phyloP scores from a whole-genome alignment of 2,113 vertebrate genomes.

The Pelodiscus sinensis region DNA sequence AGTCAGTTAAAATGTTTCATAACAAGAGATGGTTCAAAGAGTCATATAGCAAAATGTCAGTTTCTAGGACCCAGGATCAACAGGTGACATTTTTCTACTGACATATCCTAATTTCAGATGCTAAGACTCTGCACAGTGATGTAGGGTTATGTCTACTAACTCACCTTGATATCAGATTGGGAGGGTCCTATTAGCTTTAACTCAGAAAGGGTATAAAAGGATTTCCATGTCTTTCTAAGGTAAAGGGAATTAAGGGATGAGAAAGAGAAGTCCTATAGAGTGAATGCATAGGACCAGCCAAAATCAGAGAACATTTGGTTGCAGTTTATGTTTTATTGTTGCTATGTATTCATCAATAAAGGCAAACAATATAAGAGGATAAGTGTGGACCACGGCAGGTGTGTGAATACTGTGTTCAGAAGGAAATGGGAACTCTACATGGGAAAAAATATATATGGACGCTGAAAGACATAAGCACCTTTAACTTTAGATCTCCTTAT shows the following conservation, averaged over 20 bases:
- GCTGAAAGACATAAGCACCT: conserved; percentile 31
- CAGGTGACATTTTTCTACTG: neutral
- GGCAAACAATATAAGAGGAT: neutral
- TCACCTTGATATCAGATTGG: neutral
- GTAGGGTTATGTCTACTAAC: neutral
- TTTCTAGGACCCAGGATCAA: neutral
- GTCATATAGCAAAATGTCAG: neutral
- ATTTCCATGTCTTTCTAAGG: neutral
- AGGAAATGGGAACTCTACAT: neutral
- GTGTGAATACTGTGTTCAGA: neutral
- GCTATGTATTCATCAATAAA: neutral
- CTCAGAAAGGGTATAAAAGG: neutral
- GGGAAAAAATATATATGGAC: neutral
- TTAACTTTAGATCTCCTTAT: conserved; percentile 74
- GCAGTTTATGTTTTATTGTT: neutral
- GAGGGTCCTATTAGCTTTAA: neutral
- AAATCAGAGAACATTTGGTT: neutral
- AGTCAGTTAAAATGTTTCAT: conserved; percentile 63
- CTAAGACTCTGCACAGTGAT: neutral
- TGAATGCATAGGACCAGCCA: neutral
- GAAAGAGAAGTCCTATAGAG: neutral
- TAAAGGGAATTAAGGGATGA: neutral
- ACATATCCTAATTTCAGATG: neutral
- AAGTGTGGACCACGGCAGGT: neutral
- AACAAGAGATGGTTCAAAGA: conserved; percentile 11